Base-by-base conservation (phyloP, 2,113 vertebrate genomes). In the Crotalus horridus region DNA sequence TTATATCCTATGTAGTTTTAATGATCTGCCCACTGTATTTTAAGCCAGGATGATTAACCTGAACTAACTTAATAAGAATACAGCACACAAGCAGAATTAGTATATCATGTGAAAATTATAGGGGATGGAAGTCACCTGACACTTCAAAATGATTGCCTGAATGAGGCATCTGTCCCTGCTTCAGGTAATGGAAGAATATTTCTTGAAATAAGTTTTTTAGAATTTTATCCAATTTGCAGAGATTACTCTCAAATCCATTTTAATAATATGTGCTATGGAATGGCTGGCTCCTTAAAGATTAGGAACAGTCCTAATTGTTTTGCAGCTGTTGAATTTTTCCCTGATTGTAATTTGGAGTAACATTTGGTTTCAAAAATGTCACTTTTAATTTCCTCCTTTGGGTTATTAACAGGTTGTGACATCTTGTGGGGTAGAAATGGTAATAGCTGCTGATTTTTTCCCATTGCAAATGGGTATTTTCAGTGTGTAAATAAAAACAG, bases 401-500 rank as follows among this genome's bases (percentile, higher is more conserved):
- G 58, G 91, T 94, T 93, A 85, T 96, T 95, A 96, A 96, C 94
- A 93, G 91, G 15, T 3, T 94, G 92, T 96, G 96, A 94, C 96
- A 85, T 0, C 85, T 95, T 94, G 94, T 0, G 6, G 89, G 90
- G 92, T 89, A 43, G 93, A 92, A 69, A 1, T 92, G 20, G 21
- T 91, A 53, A 90, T 95, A 94, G 48, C 94, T 95, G 91, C 86
- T 93, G 92, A 61, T 8, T 29, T 91, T 90, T 59, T 54, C 87
- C 55, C 39, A 46, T 86, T n/a, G 55, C 55, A 89, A 91, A 86
- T 89, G 46, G 39, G 92, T 93, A 92, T 1, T 6, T 88, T 94
- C 93, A 43, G 93, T 94, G 91, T 95, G 95, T 64, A 87, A 90
- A 95, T 69, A 91, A 46, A 55, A 95, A 90, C 92, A 95, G 0